Evolutionary conservation across 2,888 invertebrate species (phyloP).

Genomic region (Pollenia griseotomentosa): DNA sequence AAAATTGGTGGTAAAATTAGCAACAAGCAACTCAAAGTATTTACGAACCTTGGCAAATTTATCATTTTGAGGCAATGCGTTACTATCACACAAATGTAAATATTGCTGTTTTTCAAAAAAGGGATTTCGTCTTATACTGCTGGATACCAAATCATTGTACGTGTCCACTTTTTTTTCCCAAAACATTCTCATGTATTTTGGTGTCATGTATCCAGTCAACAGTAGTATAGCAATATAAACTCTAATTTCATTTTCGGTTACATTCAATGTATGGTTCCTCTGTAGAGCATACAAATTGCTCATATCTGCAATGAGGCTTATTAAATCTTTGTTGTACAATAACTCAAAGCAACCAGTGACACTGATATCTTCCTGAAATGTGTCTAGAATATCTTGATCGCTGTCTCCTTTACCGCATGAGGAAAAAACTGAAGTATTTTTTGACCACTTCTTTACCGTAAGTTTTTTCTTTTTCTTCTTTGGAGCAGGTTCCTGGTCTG

Average conservation of each 20-base stretch:
- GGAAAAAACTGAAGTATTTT: conserved; percentile 7
- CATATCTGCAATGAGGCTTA: conserved; percentile 11
- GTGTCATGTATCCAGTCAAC: conserved; percentile 66
- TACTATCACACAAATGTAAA: conserved; percentile 22
- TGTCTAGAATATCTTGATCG: conserved; percentile 11
- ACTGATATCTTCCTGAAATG: conserved; percentile 21
- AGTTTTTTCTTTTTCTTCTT: conserved; percentile 15
- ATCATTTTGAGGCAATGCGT: conserved; percentile 4
- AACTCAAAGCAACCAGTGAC: conserved; percentile 10
- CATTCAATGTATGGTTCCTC: conserved; percentile 57
- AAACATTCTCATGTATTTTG: conserved; percentile 68
- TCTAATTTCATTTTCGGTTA: conserved; percentile 49
- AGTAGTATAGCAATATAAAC: conserved; percentile 61
- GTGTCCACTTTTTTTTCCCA: conserved; percentile 14
- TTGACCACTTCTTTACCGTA: conserved; percentile 13
- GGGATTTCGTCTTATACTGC: conserved; percentile 12
- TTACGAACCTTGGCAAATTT: conserved; percentile 11
- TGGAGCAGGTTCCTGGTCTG: conserved; percentile 20
- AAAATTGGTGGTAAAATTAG: not conserved
- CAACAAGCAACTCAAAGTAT: conserved; percentile 5
- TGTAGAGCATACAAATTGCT: conserved; percentile 57
- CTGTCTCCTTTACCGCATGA: conserved; percentile 12
- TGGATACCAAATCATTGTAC: conserved; percentile 7
- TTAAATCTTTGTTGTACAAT: conserved; percentile 2
- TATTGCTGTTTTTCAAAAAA: conserved; percentile 32